Evolutionary conservation across 2,113 vertebrate genomes (phyloP).

Genomic region (Chamaea fasciata): DNA sequence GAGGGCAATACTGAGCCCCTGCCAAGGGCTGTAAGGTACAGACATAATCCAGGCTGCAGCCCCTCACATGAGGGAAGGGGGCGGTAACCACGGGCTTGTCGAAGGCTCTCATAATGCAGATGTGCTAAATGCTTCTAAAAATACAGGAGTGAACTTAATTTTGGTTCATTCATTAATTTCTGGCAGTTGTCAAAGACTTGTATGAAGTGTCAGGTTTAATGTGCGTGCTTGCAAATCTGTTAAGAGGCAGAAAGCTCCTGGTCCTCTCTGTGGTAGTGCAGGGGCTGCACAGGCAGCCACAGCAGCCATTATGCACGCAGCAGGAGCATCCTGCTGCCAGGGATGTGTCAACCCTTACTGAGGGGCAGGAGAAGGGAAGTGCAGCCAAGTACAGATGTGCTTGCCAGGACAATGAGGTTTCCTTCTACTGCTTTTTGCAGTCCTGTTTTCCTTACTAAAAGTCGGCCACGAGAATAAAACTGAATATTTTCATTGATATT

Average conservation of each 20-base stretch:
- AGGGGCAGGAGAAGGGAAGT: not conserved
- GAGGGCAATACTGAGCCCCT: slow-evolving; percentile 15
- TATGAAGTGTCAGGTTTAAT: not conserved
- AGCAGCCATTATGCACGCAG: not conserved
- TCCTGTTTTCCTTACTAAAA: not conserved
- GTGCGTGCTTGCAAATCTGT: not conserved
- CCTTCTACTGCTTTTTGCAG: not conserved
- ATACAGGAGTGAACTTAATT: not conserved
- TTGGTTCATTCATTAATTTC: slow-evolving; percentile 11
- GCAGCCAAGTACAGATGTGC: not conserved
- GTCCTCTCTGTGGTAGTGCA: not conserved
- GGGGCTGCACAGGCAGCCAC: not conserved
- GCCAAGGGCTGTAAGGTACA: slow-evolving; percentile 31
- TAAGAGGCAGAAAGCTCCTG: not conserved
- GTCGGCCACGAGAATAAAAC: not conserved
- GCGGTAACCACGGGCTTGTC: not conserved
- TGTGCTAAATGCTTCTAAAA: not conserved
- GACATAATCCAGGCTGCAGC: not conserved
- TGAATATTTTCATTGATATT: not conserved
- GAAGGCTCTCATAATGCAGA: not conserved
- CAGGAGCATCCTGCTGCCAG: not conserved
- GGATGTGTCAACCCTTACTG: not conserved
- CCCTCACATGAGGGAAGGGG: not conserved
- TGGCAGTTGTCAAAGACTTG: not conserved
- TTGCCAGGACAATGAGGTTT: not conserved